Base-by-base conservation (phyloP, 2,113 vertebrate species). In the Xyliphius kryptos region DNA sequence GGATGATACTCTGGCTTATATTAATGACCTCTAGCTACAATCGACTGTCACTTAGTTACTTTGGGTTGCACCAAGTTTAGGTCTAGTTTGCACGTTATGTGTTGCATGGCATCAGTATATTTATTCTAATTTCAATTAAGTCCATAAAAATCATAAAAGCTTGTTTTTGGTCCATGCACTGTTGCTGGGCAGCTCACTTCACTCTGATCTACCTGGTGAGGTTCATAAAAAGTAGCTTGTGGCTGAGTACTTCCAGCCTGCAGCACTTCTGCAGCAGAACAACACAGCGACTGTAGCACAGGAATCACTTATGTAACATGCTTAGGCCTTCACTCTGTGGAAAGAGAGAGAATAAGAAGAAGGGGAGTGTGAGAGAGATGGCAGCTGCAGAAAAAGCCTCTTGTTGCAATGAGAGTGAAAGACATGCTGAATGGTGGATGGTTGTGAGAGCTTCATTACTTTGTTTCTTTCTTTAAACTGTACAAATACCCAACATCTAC, bases 291-390 rank as follows among this genome's bases (percentile, higher is more conserved):
- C 79, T 80, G 82, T 82, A 85, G 79, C 80, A 76, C 73, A 73
- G 77, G 76, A 62, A 66, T 69, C 63, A 67, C 78, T 87, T 85
- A 84, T 71, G 68, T 84, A 85, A 87, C 70, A 12, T 41, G 73
- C 79, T 83, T 80, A 81, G 77, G 76, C 77, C 63, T 79, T 78
- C 75, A 71, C 64, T 65, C 56, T 51, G 9, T 70, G 66, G 57
- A 78, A 60, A 68, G 49, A 57, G 53, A 58, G 62, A 71, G 48
- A 47, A 41, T 41, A 14, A 41, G 40, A 14, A 41, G 40, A 41
- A 58, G 75, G 63, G 61, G 50, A 63, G 49, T 61, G 63, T 60
- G 51, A 71, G 48, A 67, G 71, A 79, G 52, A 77, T 77, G 77
- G 80, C 78, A 80, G 69, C 61, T 47, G 36, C 14, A 1, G 58